Conservation (phyloP, 1,140 invertebrate species). For the Diorhabda sublineata region DNA sequence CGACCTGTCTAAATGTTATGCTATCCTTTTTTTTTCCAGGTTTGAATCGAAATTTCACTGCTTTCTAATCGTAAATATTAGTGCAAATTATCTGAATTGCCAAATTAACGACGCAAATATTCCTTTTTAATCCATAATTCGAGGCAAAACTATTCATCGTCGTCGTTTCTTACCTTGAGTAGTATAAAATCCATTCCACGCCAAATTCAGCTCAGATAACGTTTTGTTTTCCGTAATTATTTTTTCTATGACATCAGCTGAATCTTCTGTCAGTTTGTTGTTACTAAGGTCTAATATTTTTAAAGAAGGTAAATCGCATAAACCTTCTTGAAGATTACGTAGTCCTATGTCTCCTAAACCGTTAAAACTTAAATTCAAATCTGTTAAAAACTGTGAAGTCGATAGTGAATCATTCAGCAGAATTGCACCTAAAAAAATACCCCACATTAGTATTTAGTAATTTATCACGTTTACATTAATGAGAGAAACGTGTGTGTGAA, state of each 20-base stretch:
- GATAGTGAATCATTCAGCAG: conserved; percentile 41
- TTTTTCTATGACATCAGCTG: conserved; percentile 41
- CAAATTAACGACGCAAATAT: too few relatives aligned
- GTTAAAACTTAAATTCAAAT: conserved; percentile 48
- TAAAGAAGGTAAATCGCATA: conserved; percentile 44
- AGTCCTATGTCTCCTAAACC: conserved; percentile 46
- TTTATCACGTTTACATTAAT: background rate
- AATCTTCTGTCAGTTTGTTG: conserved; percentile 46
- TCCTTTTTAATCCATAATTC: too few relatives aligned
- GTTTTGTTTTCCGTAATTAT: conserved; percentile 47
- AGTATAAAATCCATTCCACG: conserved; percentile 49
- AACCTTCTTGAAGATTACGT: conserved; percentile 37
- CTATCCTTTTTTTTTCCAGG: too few relatives aligned
- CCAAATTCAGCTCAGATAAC: conserved; percentile 48
- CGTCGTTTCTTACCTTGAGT: conserved; percentile 22
- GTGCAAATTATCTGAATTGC: too few relatives aligned
- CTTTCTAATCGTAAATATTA: too few relatives aligned
- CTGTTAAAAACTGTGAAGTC: conserved; percentile 38
- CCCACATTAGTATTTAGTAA: background rate
- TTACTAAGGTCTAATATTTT: conserved; percentile 46
- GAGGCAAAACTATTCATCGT: too few relatives aligned
- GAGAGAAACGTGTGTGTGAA: background rate
- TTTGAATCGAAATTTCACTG: too few relatives aligned
- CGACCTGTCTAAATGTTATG: too few relatives aligned
- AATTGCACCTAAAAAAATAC: conserved; percentile 33